phyloP scores from a whole-genome alignment of 2,113 vertebrate genomes.

The Sebastes fasciatus region DNA sequence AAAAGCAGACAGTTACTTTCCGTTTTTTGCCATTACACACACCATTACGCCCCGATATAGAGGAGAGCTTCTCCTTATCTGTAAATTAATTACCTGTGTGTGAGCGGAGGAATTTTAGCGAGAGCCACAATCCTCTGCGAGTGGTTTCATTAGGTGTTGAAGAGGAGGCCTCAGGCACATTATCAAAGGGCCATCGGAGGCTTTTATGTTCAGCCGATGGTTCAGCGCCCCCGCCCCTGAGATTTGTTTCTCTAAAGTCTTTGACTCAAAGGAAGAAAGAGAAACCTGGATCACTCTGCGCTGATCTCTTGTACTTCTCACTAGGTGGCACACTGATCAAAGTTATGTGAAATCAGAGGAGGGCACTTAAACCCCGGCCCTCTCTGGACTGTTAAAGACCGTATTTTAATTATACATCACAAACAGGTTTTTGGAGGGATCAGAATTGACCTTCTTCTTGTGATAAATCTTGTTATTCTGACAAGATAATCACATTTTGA shows the following conservation, averaged over 20 bases:
- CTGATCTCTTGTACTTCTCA: constrained; percentile 62
- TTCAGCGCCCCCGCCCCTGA: constrained; percentile 33
- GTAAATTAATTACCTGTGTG: constrained; percentile 45
- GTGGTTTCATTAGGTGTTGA: constrained; percentile 49
- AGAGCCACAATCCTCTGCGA: constrained; percentile 32
- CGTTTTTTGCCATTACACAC: constrained; percentile 37
- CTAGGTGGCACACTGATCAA: constrained; percentile 77
- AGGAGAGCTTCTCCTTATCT: constrained; percentile 23
- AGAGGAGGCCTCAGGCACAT: constrained; percentile 58
- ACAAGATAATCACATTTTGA: not conserved
- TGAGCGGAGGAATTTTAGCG: constrained; percentile 20
- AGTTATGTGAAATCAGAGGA: constrained; percentile 52
- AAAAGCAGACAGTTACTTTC: constrained; percentile 1
- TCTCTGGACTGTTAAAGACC: constrained; percentile 5
- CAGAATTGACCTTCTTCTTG: constrained; percentile 15
- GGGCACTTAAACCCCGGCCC: constrained; percentile 11
- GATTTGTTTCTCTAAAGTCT: constrained; percentile 63
- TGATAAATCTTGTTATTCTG: not conserved
- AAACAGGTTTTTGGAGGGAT: not conserved
- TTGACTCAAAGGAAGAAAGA: constrained; percentile 51
- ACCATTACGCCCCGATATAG: constrained; percentile 32
- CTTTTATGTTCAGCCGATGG: constrained; percentile 66
- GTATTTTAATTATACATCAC: constrained; percentile 24
- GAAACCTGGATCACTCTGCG: constrained; percentile 16
- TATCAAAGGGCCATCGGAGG: constrained; percentile 67